Evolutionary conservation across 2,113 vertebrate species (phyloP).

Genomic region (Protobothrops flavoviridis): DNA sequence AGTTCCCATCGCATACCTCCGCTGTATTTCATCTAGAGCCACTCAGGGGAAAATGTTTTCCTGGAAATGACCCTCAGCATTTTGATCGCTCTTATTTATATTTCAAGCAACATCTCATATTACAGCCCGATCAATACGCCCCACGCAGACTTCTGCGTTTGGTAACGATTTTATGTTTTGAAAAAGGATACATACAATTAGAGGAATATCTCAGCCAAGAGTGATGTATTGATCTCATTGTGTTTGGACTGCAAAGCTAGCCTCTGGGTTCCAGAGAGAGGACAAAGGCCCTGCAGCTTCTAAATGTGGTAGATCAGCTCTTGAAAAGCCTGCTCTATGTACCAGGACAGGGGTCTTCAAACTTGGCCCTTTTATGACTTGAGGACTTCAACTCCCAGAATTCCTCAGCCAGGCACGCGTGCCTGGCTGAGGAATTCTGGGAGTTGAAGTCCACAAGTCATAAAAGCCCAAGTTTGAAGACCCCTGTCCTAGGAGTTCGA

Average conservation of each 20-base stretch:
- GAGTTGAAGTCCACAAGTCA: too few species aligned
- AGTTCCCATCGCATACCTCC: not conserved
- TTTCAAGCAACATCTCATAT: not conserved
- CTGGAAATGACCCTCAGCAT: not conserved
- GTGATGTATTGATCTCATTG: conserved; percentile 7
- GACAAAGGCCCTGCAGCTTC: not conserved
- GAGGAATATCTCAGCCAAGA: not conserved
- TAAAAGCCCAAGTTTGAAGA: too few species aligned
- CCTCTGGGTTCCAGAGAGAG: not conserved
- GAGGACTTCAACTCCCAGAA: too few species aligned
- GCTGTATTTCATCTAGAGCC: not conserved
- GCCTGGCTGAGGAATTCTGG: too few species aligned
- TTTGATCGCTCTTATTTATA: not conserved
- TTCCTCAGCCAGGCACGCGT: too few species aligned
- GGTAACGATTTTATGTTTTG: conserved; percentile 5
- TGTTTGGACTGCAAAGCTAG: not conserved
- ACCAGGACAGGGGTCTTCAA: too few species aligned
- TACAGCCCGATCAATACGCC: conserved; percentile 14
- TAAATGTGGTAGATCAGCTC: not conserved
- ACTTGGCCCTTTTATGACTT: too few species aligned
- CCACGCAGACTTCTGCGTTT: not conserved
- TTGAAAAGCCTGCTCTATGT: not conserved
- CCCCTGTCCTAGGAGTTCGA: too few species aligned
- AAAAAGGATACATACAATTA: conserved; percentile 29
- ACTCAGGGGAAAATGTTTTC: not conserved